These are phyloP conservation scores for Drosophila prostipennis DNA, from an alignment of 2,888 invertebrate species.

Conservation along the genomic window DNA sequence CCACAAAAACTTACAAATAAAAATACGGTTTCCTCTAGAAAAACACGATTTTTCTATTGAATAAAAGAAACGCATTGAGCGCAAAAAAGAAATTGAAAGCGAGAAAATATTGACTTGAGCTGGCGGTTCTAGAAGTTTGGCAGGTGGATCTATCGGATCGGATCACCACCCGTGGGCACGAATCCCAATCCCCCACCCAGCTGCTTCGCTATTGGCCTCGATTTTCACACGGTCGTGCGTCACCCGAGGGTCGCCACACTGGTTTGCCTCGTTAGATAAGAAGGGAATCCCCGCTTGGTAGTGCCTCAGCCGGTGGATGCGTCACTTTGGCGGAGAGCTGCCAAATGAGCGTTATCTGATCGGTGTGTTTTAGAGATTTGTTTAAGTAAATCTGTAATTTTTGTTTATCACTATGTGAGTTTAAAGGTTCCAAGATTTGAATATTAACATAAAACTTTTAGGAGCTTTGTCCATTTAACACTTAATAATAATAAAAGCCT, in stretches of 20 bases:
- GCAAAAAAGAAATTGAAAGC: slow-evolving; percentile 43
- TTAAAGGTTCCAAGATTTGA: too few species aligned
- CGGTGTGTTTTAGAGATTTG: neutral
- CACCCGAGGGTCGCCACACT: slow-evolving; percentile 4
- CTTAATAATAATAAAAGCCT: too few species aligned
- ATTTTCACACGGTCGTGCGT: slow-evolving; percentile 7
- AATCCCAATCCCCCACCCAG: slow-evolving; percentile 21
- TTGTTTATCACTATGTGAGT: neutral
- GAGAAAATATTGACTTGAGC: slow-evolving; percentile 60
- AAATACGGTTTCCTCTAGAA: slow-evolving; percentile 63
- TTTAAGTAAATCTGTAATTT: neutral
- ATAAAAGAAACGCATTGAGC: slow-evolving; percentile 71
- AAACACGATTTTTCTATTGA: slow-evolving; percentile 72
- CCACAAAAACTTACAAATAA: slow-evolving; percentile 32
- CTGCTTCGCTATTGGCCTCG: slow-evolving; percentile 22
- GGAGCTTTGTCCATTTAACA: too few species aligned
- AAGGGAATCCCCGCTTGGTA: slow-evolving; percentile 1
- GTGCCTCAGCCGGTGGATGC: slow-evolving; percentile 7
- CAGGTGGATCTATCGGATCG: slow-evolving; percentile 33
- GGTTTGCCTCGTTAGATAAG: slow-evolving; percentile 17
- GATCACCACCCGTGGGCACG: slow-evolving; percentile 3
- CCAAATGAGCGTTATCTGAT: slow-evolving; percentile 2
- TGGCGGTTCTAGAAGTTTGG: slow-evolving; percentile 79
- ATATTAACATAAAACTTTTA: too few species aligned
- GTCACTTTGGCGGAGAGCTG: slow-evolving; percentile 6